Percentiles rank a stretch among this genome's conserved stretches.
phyloP scores from a whole-genome alignment of 2,888 invertebrate species.

The Corbicula japonica region DNA sequence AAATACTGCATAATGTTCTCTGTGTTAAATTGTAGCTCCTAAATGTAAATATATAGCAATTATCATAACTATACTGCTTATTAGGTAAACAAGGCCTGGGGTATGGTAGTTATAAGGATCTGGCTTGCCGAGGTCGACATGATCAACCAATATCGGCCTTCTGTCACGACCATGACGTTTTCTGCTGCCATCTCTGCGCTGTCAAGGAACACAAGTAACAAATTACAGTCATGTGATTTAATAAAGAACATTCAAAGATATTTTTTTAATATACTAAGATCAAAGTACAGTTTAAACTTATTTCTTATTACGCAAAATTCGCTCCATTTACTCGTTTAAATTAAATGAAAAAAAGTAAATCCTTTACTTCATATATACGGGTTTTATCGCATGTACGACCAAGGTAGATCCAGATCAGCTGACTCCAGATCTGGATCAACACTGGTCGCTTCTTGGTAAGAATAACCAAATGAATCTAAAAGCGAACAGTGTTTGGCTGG shows the following conservation, averaged over 20 bases:
- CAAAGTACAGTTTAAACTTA: too few species aligned
- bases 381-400: too few species aligned
- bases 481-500: too few species aligned
- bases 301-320: too few species aligned
- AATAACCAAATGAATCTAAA: too few species aligned
- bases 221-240: not conserved
- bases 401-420: too few species aligned
- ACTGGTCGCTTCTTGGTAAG: too few species aligned
- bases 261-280: not conserved
- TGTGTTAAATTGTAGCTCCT: not conserved
- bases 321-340: not conserved
- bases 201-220: not conserved
- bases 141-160: not conserved
- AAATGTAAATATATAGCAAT: not conserved
- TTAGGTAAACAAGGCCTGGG: slow-evolving; percentile 5
- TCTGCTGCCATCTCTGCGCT: slow-evolving; percentile 15
- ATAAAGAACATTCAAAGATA: not conserved
- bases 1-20: too few species aligned
- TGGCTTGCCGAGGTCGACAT: slow-evolving; percentile 2
- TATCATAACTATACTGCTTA: not conserved
- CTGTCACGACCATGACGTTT: not conserved
- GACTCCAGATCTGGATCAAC: too few species aligned
- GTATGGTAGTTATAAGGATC: not conserved
- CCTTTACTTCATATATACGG: too few species aligned
- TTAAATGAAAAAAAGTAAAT: not conserved